A percentile compares a stretch with the other conserved stretches of the same genome.
Evolutionary conservation across 2,113 vertebrate genomes (phyloP).

Genomic region (Passer montanus): DNA sequence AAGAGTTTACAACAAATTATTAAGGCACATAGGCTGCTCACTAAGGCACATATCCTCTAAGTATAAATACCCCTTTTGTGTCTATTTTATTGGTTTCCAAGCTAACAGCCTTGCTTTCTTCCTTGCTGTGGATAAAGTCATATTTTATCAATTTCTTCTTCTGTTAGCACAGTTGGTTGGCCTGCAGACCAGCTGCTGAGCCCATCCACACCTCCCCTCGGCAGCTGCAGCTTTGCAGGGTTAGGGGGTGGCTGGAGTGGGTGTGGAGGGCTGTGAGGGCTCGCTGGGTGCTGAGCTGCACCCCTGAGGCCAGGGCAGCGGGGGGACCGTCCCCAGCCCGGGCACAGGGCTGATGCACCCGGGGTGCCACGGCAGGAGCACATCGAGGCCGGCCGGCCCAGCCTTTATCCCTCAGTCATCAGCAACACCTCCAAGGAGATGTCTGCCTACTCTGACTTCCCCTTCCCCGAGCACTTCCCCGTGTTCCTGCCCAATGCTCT

Average conservation of each 20-base stretch:
- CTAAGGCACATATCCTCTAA: neutral
- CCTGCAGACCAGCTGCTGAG: neutral
- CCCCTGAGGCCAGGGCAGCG: rapidly evolving
- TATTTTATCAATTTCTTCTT: neutral
- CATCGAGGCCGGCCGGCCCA: conserved; percentile 68
- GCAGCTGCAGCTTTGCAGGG: neutral
- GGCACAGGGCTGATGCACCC: neutral
- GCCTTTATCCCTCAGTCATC: conserved; percentile 82
- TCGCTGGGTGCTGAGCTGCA: neutral
- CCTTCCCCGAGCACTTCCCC: conserved; percentile 83
- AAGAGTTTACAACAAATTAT: neutral
- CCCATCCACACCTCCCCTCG: rapidly evolving
- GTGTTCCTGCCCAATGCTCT: conserved; percentile 82
- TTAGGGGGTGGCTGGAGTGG: rapidly evolving
- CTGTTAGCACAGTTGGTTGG: neutral
- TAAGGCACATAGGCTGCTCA: neutral
- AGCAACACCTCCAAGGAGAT: conserved; percentile 90
- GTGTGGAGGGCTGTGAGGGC: neutral
- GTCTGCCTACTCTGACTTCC: conserved; percentile 88
- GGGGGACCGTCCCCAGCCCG: rapidly evolving
- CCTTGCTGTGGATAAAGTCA: neutral
- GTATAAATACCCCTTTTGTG: neutral
- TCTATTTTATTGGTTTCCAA: neutral
- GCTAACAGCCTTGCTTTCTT: neutral
- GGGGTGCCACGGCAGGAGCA: conserved; percentile 69